Base-by-base conservation (phyloP, 2,113 vertebrate genomes). In the Ceratotherium simum region DNA sequence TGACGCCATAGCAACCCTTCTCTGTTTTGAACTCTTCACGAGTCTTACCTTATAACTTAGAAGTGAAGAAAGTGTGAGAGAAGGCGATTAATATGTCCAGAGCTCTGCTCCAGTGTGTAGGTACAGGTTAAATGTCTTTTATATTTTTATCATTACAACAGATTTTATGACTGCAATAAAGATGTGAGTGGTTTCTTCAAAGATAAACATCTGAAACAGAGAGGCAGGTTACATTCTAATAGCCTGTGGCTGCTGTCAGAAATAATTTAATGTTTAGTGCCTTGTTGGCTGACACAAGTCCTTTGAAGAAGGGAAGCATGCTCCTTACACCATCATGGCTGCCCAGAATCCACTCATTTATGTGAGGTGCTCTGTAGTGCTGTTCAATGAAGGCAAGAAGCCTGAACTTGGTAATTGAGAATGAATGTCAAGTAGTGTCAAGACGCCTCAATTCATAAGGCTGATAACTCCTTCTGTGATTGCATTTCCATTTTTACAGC, bases 161-260 rank as follows among this genome's bases (percentile, higher is more conserved):
- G 96, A 98, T 95, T 99, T 99, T 99, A 99, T 99, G 99, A 98
- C 97, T 96, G 95, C 97, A 98, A 98, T 99, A 99, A 99, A 99
- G 76, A 98, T 96, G 96, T 98, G 96, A 99, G 98, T 98, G 98
- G 97, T 98, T 98, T 98, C 98, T 99, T 98, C 98, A 98, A 98
- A 99, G 98, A 98, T 98, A 98, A 99, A 99, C 97, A 98, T 98
- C 98, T 97, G 90, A 97, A 98, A 99, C 97, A 98, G 98, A 98
- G 92, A 97, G 87, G 89, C 97, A 95, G 98, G 54, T 93, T 98
- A 98, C 97, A 97, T 99, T 98, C 97, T 98, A 98, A 98, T 99
- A 98, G 98, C 98, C 93, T 98, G 98, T 97, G 95, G 96, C 95
- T 98, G 89, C 98, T 98, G 98, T 99, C 98, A 99, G 97, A 98